phyloP scores from a whole-genome alignment of 2,113 vertebrate species.

The Andinoacara biseriatus region DNA sequence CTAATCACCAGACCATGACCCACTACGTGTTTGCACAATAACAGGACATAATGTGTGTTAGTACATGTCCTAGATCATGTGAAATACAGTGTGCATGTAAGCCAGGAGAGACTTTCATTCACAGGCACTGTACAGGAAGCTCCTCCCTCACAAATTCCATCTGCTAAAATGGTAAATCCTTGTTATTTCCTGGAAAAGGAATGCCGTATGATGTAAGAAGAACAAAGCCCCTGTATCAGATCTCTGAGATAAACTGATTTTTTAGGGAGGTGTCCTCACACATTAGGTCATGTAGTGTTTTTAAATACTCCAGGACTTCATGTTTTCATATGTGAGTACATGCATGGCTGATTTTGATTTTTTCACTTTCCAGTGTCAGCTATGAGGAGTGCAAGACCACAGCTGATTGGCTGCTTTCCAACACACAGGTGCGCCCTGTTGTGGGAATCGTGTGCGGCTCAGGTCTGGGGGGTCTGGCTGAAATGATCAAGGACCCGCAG shows the following conservation, averaged over 20 bases:
- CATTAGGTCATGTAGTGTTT: rapidly evolving
- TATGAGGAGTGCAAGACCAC: slow-evolving; percentile 82
- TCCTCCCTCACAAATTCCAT: neutral
- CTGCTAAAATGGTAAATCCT: neutral
- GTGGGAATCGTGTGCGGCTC: slow-evolving; percentile 90
- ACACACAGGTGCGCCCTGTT: slow-evolving; percentile 76
- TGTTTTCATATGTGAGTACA: neutral
- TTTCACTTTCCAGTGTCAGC: slow-evolving; percentile 62
- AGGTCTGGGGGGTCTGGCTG: slow-evolving; percentile 84
- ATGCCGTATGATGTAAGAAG: neutral
- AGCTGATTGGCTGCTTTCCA: slow-evolving; percentile 84
- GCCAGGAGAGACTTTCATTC: neutral
- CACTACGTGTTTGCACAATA: slow-evolving; percentile 11
- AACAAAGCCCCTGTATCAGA: rapidly evolving
- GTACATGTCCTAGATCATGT: neutral
- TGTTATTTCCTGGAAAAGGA: neutral
- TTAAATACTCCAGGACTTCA: neutral
- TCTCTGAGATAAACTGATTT: neutral
- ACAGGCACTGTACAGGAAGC: neutral
- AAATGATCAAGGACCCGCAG: slow-evolving; percentile 81
- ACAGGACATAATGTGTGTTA: neutral
- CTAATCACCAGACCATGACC: neutral
- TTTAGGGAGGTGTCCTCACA: neutral
- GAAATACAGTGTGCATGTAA: neutral
- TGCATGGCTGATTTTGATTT: neutral